Conservation (phyloP, 1,140 invertebrate genomes). For the Aphaenogaster ashmeadi region DNA sequence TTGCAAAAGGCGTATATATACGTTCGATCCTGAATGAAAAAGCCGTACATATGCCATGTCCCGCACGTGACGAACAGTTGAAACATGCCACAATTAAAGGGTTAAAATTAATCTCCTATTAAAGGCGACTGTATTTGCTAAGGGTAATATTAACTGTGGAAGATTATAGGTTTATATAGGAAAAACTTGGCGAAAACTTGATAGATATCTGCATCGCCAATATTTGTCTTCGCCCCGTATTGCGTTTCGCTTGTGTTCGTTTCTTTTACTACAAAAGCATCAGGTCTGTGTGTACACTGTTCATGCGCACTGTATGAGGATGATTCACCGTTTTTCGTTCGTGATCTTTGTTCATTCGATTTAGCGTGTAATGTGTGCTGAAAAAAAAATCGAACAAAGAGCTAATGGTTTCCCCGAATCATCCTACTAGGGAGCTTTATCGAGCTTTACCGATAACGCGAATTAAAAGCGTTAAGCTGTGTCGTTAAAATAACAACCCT, state of each 20-base stretch:
- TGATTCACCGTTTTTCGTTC: background rate
- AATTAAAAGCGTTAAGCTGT: constrained; percentile 54
- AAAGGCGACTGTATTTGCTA: background rate
- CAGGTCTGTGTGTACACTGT: background rate
- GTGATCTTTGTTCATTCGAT: constrained; percentile 11
- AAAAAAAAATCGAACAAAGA: background rate
- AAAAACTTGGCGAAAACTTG: background rate
- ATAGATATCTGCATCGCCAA: background rate
- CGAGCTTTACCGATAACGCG: constrained; percentile 36
- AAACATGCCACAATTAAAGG: background rate
- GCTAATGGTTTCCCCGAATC: constrained; percentile 14
- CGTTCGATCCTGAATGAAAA: background rate
- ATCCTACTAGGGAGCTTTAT: constrained; percentile 21
- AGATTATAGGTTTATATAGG: background rate
- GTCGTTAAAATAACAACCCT: constrained; percentile 48
- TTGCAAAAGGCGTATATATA: background rate
- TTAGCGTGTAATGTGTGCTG: background rate
- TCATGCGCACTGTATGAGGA: background rate
- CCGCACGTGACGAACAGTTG: background rate
- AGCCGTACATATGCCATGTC: background rate
- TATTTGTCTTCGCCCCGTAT: background rate
- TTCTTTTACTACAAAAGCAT: background rate
- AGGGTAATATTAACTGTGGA: background rate
- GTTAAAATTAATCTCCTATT: background rate
- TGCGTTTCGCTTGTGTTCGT: background rate